Percentiles rank a stretch among this genome's conserved stretches.
These are phyloP conservation scores for Amphiprion clarkii DNA, from an alignment of 2,797 vertebrate species.

Conservation along the genomic window DNA sequence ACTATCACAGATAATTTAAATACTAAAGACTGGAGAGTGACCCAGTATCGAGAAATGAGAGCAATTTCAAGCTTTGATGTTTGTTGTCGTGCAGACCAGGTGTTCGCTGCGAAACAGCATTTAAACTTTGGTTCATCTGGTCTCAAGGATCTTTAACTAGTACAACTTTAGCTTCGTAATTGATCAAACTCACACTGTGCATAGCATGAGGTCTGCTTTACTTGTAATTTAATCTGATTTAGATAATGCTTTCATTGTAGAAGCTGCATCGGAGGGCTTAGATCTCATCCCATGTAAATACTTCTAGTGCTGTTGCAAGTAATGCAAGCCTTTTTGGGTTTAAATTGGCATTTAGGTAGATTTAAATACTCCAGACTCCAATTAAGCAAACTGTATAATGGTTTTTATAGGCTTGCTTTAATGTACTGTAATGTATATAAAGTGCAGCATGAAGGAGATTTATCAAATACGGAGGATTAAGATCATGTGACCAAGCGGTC, in stretches of 20 bases:
- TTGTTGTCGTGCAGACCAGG: conserved; percentile 5
- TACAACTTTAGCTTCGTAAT: neutral
- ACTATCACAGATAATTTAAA: conserved; percentile 14
- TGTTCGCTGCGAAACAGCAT: neutral
- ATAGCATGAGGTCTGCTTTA: neutral
- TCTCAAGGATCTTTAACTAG: neutral
- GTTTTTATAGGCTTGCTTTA: conserved; percentile 7
- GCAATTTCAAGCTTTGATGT: conserved; percentile 20
- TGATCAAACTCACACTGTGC: conserved; percentile 14
- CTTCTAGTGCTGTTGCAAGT: neutral
- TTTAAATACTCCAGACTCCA: conserved; percentile 21
- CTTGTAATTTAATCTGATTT: conserved; percentile 2
- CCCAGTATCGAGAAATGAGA: neutral
- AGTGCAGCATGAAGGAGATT: conserved; percentile 42
- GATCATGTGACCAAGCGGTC: conserved; percentile 14
- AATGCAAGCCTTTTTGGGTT: conserved; percentile 15
- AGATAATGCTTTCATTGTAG: neutral
- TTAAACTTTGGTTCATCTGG: neutral
- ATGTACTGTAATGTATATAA: neutral
- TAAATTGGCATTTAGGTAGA: conserved; percentile 11
- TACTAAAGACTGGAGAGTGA: conserved; percentile 8
- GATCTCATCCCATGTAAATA: neutral
- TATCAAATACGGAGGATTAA: conserved; percentile 53
- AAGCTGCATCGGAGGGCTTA: conserved; percentile 10
- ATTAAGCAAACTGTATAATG: conserved; percentile 4